These are phyloP conservation scores for Pontoporia blainvillei DNA, from an alignment of 2,113 vertebrate species.

Conservation along the genomic window DNA sequence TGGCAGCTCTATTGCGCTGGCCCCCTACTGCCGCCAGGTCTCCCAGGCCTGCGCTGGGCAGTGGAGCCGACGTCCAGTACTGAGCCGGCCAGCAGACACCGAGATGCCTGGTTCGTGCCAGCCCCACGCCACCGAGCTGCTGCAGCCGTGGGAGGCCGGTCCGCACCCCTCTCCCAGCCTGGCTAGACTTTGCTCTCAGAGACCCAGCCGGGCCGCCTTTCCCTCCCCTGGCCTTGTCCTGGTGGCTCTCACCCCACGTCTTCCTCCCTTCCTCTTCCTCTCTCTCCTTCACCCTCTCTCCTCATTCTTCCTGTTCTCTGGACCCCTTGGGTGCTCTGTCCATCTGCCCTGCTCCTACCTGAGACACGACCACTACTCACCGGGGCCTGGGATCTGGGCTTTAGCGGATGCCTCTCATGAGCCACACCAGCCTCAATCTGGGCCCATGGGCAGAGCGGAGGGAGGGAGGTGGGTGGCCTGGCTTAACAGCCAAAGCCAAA, in stretches of 20 bases:
- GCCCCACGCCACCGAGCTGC: background rate
- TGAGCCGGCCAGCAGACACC: background rate
- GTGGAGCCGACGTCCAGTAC: background rate
- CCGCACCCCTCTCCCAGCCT: background rate
- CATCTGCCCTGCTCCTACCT: background rate
- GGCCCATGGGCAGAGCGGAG: background rate
- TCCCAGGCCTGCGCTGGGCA: background rate
- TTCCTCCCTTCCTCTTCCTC: background rate
- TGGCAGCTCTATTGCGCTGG: background rate
- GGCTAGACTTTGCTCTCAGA: background rate
- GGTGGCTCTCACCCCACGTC: background rate
- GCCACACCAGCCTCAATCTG: background rate
- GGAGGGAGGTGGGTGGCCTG: background rate
- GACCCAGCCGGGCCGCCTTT: background rate
- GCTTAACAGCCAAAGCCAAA: slow-evolving; percentile 58
- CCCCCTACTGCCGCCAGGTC: background rate
- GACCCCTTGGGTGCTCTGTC: background rate
- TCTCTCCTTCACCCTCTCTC: background rate
- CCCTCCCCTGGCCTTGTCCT: background rate
- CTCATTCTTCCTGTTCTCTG: background rate
- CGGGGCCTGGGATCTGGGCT: background rate
- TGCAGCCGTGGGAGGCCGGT: fast-evolving
- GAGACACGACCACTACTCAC: background rate
- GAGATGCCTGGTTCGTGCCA: background rate
- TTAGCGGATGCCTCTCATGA: background rate